Evolutionary conservation across 1,140 invertebrate genomes (phyloP), one percentile per base, ranked within the genome.

Genomic region (Cydia pomonella): DNA sequence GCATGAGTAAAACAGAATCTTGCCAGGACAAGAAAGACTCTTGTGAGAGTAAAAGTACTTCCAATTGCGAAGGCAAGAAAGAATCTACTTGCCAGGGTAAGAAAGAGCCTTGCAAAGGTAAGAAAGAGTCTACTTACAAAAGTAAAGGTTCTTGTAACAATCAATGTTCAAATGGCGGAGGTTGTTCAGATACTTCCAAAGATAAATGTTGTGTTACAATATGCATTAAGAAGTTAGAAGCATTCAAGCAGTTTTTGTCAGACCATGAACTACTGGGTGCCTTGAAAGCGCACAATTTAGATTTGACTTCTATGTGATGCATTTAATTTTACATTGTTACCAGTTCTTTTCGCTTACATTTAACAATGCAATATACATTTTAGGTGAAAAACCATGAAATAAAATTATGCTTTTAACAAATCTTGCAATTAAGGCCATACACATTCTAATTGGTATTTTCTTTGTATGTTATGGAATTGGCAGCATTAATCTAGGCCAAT

Each of bases 141-240:
- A 77, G 78, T n/a, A 72, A 74, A 16, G 13, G 21, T 27, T 69
- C 72, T 38, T 29, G 59, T 59, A 21, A 3, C 62, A 74, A 78
- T 63, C 64, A 74, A 63, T 77, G 27, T 59, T 33, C 72, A 33
- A 75, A 74, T 7, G 29, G 44, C 0, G 83, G 82, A 75, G 86
- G 86, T 75, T 73, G 73, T 12, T 64, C 74, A 59, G 74, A 77
- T n/a, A 38, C 3, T 50, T 7, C 16, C n/a, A 64, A 2, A 75
- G 86, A 88, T 63, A 83, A 83, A 1, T 93, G 91, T 75, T 93
- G 91, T 80, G 86, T 93, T 0, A 93, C 91, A 18, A 87, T 92
- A 62, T 92, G 91, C 76, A 85, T 92, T 53, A 91, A 92, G 64
- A 92, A 92, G 79, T 77, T 92, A 13, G 82, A 91, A 66, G 84